Evolutionary conservation across 2,888 invertebrate genomes (phyloP), one percentile per base, ranked within the genome.

Genomic region (Erebia aethiops): DNA sequence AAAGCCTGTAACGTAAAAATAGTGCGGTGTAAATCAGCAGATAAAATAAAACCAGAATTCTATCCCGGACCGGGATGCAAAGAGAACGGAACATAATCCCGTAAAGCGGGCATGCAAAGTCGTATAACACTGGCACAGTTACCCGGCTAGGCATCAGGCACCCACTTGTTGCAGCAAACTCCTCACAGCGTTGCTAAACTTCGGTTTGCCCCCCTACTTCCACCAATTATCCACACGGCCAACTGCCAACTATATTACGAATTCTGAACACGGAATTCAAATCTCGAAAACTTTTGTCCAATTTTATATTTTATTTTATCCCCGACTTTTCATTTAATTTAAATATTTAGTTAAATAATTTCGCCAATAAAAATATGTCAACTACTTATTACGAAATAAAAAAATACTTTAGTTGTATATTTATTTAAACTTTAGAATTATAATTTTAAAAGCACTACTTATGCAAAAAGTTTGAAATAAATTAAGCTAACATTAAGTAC

Each of bases 161-260:
- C 82, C 87, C 91, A 92, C 92, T 91, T 92, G 92, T 92, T 92
- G 92, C 90, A 81, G 65, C 87, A 86, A 90, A 90, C 87, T 89
- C 86, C 82, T 80, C 83, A 71, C 79, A 79, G 77, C 81, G 81
- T 75, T 80, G 81, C 79, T 73, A 78, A 87, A 87, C 86, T 88
- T 87, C 82, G 81, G 78, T 79, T 81, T 84, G 80, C 85, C 81
- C 84, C 81, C 71, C 68, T 61, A 77, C 75, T 75, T 74, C 72
- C 71, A 63, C 71, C 72, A 77, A 79, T 76, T 77, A 77, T 76
- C 72, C 70, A 70, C 74, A 65, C 67, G 71, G 74, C 65, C 72
- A 72, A 68, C 70, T 63, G 43, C 67, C 72, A 72, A 67, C 69
- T 66, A n/a, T 66, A 43, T 60, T 64, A 57, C 61, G 43, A 54